These are phyloP conservation scores for Diaperis boleti DNA, from an alignment of 2,888 invertebrate species.

Conservation along the genomic window DNA sequence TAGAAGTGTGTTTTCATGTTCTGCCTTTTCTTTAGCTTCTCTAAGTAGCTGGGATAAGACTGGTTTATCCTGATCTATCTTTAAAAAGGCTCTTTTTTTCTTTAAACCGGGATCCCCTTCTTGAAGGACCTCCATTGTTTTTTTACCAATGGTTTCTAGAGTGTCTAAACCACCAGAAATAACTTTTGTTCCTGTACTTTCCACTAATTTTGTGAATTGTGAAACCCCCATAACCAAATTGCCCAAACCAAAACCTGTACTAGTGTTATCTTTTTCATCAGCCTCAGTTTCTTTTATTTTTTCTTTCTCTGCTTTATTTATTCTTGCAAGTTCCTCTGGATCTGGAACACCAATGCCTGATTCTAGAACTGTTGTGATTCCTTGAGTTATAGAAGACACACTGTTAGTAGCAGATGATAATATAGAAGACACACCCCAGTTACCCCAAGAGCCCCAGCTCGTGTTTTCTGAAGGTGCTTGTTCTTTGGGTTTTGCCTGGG, in stretches of 20 bases:
- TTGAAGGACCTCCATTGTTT: conserved; percentile 93
- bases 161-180: conserved; percentile 87
- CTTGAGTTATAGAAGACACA: conserved; percentile 84
- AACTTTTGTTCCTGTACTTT: conserved; percentile 73
- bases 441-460: conserved; percentile 62
- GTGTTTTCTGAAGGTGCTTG: background rate
- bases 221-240: conserved; percentile 76
- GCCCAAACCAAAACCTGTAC: conserved; percentile 69
- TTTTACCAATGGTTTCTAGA: conserved; percentile 92
- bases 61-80: conserved; percentile 72
- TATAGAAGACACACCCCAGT: conserved; percentile 81
- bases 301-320: conserved; percentile 59
- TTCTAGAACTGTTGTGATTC: conserved; percentile 82
- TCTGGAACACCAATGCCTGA: conserved; percentile 86
- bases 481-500: background rate
- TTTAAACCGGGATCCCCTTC: conserved; percentile 92
- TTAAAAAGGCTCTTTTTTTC: conserved; percentile 79
- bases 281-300: conserved; percentile 37
- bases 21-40: conserved; percentile 80
- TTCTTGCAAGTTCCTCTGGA: conserved; percentile 80
- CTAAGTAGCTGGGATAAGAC: conserved; percentile 74
- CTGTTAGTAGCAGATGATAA: conserved; percentile 82
- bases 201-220: conserved; percentile 76
- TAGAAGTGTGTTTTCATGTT: conserved; percentile 66
- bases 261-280: conserved; percentile 16